Percentiles rank a stretch among this genome's conserved stretches.
These are phyloP conservation scores for Petrocephalus microphthalmus DNA, from an alignment of 2,113 vertebrate genomes.

Conservation along the genomic window DNA sequence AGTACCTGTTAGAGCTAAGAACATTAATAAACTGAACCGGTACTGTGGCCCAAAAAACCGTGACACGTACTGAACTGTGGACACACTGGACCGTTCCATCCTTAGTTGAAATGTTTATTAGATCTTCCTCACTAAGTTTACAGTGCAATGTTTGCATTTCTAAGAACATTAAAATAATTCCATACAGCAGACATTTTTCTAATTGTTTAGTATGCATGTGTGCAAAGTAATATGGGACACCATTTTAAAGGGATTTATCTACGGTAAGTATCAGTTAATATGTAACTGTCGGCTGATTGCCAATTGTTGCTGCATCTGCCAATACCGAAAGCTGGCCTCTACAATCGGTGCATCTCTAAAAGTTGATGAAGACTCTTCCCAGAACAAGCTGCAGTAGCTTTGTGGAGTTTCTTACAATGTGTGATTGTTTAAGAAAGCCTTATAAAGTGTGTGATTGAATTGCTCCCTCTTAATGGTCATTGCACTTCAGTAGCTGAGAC, in stretches of 20 bases:
- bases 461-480: not conserved
- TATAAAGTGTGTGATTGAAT: not conserved
- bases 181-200: not conserved
- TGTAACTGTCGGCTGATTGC: not conserved
- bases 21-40: no score
- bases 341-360: not conserved
- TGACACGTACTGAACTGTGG: no score
- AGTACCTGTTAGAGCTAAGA: no score
- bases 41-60: no score
- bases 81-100: no score
- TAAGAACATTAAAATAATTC: not conserved
- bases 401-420: not conserved
- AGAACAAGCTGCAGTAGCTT: constrained; percentile 9
- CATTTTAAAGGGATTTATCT: not conserved
- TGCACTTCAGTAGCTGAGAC: not conserved
- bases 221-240: not conserved
- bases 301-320: not conserved
- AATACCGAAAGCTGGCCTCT: not conserved
- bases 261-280: not conserved
- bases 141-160: not conserved
- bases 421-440: not conserved
- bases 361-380: constrained; percentile 21
- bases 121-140: not conserved
- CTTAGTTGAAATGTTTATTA: not conserved
- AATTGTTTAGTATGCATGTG: not conserved